phyloP scores from a whole-genome alignment of 2,888 invertebrate species.

The Trisateles emortualis region DNA sequence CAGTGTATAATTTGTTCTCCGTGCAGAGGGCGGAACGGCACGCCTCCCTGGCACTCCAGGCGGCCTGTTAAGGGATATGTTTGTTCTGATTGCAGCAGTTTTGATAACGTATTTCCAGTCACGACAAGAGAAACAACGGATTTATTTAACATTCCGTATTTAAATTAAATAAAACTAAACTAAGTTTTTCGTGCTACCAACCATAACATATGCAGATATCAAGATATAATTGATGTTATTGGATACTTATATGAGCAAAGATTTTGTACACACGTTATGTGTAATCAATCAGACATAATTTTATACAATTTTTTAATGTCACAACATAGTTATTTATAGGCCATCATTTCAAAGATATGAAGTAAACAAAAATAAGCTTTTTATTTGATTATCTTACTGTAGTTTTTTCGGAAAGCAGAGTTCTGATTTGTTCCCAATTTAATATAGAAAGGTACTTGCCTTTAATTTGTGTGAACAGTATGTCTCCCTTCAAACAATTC shows the following conservation, averaged over 20 bases:
- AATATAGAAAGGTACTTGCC: too few species aligned
- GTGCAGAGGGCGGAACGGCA: constrained; percentile 67
- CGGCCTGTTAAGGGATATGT: constrained; percentile 64
- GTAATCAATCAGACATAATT: too few species aligned
- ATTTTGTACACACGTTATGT: too few species aligned
- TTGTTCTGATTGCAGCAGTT: constrained; percentile 22
- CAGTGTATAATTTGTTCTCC: constrained; percentile 68
- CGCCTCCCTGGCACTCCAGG: constrained; percentile 66
- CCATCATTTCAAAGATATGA: too few species aligned
- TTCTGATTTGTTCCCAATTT: too few species aligned
- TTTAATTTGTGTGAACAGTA: not conserved
- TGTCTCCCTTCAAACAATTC: constrained; percentile 2
- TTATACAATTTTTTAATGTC: too few species aligned
- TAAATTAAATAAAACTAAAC: not conserved
- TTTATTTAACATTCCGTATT: not conserved
- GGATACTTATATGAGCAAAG: too few species aligned
- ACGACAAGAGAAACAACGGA: constrained; percentile 16
- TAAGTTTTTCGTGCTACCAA: too few species aligned
- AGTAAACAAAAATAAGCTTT: too few species aligned
- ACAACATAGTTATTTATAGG: too few species aligned
- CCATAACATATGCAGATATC: not conserved
- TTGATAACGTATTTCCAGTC: constrained; percentile 17
- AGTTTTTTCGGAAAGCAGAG: too few species aligned
- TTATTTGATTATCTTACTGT: too few species aligned
- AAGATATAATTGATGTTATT: not conserved